Conservation (phyloP, 2,888 invertebrate genomes). For the Mesorhabditis belari region DNA sequence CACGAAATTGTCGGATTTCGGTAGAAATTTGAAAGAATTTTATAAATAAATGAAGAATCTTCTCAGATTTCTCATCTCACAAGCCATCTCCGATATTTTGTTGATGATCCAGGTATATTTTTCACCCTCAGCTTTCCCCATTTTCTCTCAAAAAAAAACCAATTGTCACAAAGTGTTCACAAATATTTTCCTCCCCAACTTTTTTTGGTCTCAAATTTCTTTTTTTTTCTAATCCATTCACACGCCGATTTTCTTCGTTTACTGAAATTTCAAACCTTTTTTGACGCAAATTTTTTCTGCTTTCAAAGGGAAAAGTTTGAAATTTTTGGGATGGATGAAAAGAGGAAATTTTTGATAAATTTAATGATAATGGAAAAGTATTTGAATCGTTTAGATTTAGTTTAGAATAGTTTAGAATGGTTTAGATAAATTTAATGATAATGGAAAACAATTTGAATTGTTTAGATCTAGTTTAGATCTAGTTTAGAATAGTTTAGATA, state of each 20-base stretch:
- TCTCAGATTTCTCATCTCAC: conserved; percentile 27
- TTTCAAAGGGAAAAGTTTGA: not conserved
- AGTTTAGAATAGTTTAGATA: not conserved
- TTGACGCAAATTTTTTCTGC: not conserved
- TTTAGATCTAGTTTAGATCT: no score
- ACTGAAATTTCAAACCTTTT: no score
- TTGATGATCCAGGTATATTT: conserved; percentile 27
- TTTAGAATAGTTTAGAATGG: no score
- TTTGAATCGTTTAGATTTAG: no score
- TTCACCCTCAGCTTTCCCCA: not conserved
- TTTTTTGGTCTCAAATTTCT: not conserved
- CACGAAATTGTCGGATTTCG: conserved; percentile 40
- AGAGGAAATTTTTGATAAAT: not conserved
- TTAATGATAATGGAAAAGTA: no score
- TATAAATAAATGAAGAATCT: not conserved
- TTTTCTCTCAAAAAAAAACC: no score
- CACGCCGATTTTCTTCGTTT: no score
- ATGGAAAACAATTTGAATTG: no score
- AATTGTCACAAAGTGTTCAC: no score
- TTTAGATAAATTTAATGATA: no score
- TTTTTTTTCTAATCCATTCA: not conserved
- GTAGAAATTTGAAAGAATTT: not conserved
- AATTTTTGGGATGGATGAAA: not conserved
- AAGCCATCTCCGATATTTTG: conserved; percentile 34
- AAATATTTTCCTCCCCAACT: no score